phyloP scores from a whole-genome alignment of 2,113 vertebrate species.

The Tragelaphus strepsiceros region DNA sequence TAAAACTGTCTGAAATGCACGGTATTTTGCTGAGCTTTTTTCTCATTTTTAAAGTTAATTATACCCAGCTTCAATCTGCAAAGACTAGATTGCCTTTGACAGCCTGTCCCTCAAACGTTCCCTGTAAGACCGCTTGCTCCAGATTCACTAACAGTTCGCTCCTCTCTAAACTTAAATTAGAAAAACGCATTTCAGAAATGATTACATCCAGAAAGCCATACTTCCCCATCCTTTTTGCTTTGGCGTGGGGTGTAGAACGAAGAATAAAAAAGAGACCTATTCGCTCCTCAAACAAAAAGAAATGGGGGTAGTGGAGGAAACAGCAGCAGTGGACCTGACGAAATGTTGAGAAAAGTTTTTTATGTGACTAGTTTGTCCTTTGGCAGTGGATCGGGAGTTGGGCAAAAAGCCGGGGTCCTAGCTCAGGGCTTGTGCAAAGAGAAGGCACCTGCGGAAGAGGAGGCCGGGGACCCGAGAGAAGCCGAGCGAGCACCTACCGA shows the following conservation, averaged over 20 bases:
- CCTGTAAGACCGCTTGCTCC: constrained; percentile 9
- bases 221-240: not conserved
- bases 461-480: not conserved
- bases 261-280: constrained; percentile 9
- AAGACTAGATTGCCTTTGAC: constrained; percentile 44
- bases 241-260: not conserved
- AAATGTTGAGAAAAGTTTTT: constrained; percentile 65
- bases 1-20: constrained; percentile 38
- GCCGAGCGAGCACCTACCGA: constrained; percentile 87
- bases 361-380: constrained; percentile 37
- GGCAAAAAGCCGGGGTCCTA: constrained; percentile 7
- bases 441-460: constrained; percentile 37
- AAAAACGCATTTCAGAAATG: constrained; percentile 45
- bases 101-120: constrained; percentile 51
- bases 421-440: not conserved
- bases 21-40: not conserved
- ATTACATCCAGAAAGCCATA: not conserved
- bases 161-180: constrained; percentile 54
- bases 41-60: constrained; percentile 60
- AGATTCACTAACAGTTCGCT: constrained; percentile 40
- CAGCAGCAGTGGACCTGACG: not conserved
- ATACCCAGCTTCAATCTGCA: constrained; percentile 40
- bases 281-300: constrained; percentile 61
- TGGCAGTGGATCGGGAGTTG: not conserved
- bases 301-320: not conserved